Evolutionary conservation across 2,113 vertebrate species (phyloP).

Genomic region (Ceyx cyanopectus): DNA sequence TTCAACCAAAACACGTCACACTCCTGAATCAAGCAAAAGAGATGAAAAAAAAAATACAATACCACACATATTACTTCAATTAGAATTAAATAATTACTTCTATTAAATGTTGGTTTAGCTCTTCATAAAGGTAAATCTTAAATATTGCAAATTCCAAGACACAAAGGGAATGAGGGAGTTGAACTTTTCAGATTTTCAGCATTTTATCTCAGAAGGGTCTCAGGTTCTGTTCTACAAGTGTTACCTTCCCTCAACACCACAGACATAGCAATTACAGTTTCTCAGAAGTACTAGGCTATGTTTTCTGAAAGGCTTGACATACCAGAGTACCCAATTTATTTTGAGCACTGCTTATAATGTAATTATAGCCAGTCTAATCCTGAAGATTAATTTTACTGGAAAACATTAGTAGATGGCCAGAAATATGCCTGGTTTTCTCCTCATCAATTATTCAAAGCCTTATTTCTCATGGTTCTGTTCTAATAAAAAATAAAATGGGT

Average conservation of each 20-base stretch:
- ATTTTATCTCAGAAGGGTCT: neutral
- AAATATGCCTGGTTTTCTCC: neutral
- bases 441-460: neutral
- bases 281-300: neutral
- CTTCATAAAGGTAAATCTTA: neutral
- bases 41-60: neutral
- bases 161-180: neutral
- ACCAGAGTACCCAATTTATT: neutral
- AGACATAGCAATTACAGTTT: neutral
- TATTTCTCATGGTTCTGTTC: neutral
- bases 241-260: neutral
- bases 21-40: neutral
- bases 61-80: neutral
- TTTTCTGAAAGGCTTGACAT: neutral
- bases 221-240: neutral
- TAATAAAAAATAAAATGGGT: neutral
- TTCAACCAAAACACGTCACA: neutral
- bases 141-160: neutral
- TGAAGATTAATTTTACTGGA: neutral
- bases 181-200: neutral
- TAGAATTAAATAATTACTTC: neutral
- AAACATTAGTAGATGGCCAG: neutral
- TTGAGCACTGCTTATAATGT: neutral
- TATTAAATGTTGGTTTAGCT: neutral
- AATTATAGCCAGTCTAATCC: neutral